Evolutionary conservation across 2,113 vertebrate genomes (phyloP), one percentile per base, ranked within the genome.

Genomic region (Dipodomys spectabilis): DNA sequence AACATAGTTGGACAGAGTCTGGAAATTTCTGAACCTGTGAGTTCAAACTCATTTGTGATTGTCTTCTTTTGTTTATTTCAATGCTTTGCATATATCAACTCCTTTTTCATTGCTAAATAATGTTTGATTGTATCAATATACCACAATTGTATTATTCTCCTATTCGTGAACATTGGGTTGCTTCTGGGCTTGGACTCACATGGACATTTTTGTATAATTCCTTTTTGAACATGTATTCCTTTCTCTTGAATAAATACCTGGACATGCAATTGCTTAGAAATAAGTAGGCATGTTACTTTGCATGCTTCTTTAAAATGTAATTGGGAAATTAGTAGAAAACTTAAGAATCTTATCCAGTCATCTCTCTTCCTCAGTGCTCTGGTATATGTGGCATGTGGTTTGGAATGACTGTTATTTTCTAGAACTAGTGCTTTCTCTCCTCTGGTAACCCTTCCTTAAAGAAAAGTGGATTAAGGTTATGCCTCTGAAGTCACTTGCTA

Each of bases 1-100:
- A 86, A 57, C 53, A 13, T 57, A 57, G 13, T 71, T 82, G 35
- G 71, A 32, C 32, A 45, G 64, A 69, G 53, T 72, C 20, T 78
- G 22, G 57, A 45, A 81, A 25, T 90, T 86, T 93, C 77, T 92
- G 64, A 96, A 62, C 25, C 18, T 68, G 72, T 77, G 45, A 73
- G 11, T 67, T 49, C 39, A 4, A 57, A 28, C 12, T 81, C 25
- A 32, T 65, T 92, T 86, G 75, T 75, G 18, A 62, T 62, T 28
- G 57, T 82, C 49, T 74, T 85, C 32, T 68, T 68, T 85, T 22
- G 57, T 86, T 85, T 39, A 65, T 1, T 18, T 91, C 35, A 35
- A 0, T 89, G 39, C 69, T 92, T 85, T 82, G 57, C 39, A 27
- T 75, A 16, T 30, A 22, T 75, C 13, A 73, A 30, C 67, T 93